Conservation (phyloP, 2,113 vertebrate species). For the Alaudala cheleensis region DNA sequence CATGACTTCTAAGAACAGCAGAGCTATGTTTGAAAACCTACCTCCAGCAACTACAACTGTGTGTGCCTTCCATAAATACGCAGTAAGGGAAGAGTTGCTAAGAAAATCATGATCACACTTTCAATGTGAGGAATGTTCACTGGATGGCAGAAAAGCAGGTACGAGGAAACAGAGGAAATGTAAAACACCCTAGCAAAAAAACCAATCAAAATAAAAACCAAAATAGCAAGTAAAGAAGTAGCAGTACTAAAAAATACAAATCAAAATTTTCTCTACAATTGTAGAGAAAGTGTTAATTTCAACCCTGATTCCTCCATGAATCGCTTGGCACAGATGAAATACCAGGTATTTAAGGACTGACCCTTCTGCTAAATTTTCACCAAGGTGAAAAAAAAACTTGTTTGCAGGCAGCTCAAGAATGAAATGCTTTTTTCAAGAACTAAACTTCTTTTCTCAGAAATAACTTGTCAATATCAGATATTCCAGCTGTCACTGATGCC, state of each 20-base stretch:
- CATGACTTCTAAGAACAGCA: fast-evolving
- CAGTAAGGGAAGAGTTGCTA: background rate
- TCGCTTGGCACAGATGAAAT: background rate
- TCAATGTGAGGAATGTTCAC: background rate
- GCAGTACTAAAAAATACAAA: background rate
- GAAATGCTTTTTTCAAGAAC: background rate
- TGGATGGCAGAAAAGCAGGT: background rate
- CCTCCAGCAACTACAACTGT: background rate
- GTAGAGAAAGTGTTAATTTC: background rate
- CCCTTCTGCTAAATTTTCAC: background rate
- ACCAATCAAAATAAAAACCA: background rate
- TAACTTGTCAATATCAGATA: background rate
- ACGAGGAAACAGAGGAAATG: background rate
- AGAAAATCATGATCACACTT: background rate
- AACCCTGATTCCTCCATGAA: background rate
- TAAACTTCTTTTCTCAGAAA: background rate
- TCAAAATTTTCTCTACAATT: background rate
- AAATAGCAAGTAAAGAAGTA: background rate
- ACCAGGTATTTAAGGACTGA: background rate
- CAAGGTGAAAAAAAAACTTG: background rate
- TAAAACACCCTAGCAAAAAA: background rate
- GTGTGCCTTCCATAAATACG: fast-evolving
- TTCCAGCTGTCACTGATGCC: background rate
- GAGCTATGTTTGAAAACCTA: background rate
- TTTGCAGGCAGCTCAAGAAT: background rate